Percentiles rank a stretch among this genome's conserved stretches.
Conservation (phyloP, 2,113 vertebrate genomes). For the Hippotragus niger region DNA sequence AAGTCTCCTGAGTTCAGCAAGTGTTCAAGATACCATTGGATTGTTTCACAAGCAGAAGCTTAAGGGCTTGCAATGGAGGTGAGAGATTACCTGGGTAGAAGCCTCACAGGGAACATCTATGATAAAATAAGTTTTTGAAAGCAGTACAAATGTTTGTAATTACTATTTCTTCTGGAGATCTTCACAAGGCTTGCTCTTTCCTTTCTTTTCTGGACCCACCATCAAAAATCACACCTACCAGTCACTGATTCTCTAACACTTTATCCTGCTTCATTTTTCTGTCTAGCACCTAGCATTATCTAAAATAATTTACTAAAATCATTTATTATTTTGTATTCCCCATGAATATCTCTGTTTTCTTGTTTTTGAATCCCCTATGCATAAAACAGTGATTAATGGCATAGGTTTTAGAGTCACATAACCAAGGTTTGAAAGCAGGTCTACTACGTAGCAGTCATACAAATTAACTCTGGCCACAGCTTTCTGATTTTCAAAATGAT, state of each 20-base stretch:
- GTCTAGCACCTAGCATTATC: not conserved
- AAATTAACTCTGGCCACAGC: not conserved
- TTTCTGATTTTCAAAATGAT: not conserved
- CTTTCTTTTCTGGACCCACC: not conserved
- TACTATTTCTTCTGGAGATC: not conserved
- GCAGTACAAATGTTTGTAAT: not conserved
- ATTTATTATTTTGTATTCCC: not conserved
- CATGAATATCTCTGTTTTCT: not conserved
- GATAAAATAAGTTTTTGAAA: not conserved
- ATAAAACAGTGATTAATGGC: not conserved
- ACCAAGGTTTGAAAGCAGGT: not conserved
- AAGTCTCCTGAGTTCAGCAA: not conserved
- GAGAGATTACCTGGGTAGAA: not conserved
- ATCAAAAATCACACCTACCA: not conserved
- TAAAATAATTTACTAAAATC: not conserved
- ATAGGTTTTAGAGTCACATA: not conserved
- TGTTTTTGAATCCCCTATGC: not conserved
- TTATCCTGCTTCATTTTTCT: not conserved
- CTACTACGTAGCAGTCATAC: not conserved
- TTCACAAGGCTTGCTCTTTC: not conserved
- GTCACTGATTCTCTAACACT: not conserved
- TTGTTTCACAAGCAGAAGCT: not conserved
- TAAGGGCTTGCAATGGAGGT: not conserved
- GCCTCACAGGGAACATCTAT: not conserved
- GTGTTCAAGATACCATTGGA: not conserved